Conservation (phyloP, 2,888 invertebrate species). For the Bedellia somnulentella region DNA sequence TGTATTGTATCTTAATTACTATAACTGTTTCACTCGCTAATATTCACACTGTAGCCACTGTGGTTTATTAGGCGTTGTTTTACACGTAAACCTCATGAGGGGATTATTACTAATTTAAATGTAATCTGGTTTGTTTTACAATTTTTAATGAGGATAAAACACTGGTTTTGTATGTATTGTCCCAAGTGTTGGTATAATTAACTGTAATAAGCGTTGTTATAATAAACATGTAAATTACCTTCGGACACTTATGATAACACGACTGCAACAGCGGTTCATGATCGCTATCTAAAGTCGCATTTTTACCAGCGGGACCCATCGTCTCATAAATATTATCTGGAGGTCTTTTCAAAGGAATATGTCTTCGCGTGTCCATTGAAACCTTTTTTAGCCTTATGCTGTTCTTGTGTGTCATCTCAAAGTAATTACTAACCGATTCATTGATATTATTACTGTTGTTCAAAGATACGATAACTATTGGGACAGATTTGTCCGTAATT, state of each 20-base stretch:
- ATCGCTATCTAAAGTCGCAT: conserved; percentile 19
- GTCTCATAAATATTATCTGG: conserved; percentile 26
- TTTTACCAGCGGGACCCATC: conserved; percentile 24
- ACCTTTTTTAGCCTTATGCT: conserved; percentile 25
- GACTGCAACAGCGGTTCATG: conserved; percentile 26
- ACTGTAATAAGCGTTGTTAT: no score
- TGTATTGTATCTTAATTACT: no score
- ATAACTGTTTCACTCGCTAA: background rate
- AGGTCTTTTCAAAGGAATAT: conserved; percentile 19
- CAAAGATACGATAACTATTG: conserved; percentile 23
- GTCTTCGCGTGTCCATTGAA: conserved; percentile 17
- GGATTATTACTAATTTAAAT: background rate
- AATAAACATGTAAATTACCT: conserved; percentile 24
- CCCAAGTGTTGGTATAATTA: no score
- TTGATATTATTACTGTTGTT: conserved; percentile 22
- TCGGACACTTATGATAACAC: conserved; percentile 40
- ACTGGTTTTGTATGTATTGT: no score
- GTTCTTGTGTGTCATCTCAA: conserved; percentile 30
- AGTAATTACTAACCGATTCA: conserved; percentile 31
- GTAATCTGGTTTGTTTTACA: background rate
- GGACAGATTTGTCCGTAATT: conserved; percentile 16
- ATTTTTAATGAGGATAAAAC: no score
- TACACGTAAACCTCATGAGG: no score
- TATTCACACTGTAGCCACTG: no score
- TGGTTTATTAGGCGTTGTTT: no score